Conservation (phyloP, 2,113 vertebrate species). For the Sinosuthora webbiana region DNA sequence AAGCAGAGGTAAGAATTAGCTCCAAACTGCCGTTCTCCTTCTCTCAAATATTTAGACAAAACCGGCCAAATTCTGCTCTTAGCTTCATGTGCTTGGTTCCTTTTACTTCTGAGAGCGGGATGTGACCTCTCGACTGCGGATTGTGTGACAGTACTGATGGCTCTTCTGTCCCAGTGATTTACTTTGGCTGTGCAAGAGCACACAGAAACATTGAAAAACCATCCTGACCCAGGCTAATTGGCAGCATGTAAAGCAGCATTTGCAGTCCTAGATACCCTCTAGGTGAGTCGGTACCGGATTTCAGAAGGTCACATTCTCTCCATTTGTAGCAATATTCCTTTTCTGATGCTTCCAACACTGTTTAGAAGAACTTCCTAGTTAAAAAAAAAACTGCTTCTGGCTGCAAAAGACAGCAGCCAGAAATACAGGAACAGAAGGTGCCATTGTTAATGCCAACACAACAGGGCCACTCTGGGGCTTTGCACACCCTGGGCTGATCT, state of each 20-base stretch:
- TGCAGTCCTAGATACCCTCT: not conserved
- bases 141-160: conserved; percentile 53
- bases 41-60: not conserved
- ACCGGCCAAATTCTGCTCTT: conserved; percentile 47
- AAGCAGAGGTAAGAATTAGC: conserved; percentile 34
- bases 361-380: not conserved
- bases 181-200: not conserved
- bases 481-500: conserved; percentile 43
- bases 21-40: conserved; percentile 32
- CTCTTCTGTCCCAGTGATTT: conserved; percentile 44
- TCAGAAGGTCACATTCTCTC: not conserved
- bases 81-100: not conserved
- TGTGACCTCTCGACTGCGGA: conserved; percentile 28
- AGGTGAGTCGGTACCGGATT: not conserved
- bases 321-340: not conserved
- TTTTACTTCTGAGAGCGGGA: conserved; percentile 19
- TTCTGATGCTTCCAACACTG: not conserved
- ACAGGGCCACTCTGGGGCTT: not conserved
- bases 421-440: not conserved
- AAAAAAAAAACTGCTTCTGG: not conserved
- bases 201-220: not conserved
- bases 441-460: not conserved
- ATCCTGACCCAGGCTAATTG: not conserved
- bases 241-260: not conserved
- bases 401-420: not conserved